These are phyloP conservation scores for Conus canariensis DNA, from an alignment of 2,888 invertebrate genomes.

Conservation along the genomic window DNA sequence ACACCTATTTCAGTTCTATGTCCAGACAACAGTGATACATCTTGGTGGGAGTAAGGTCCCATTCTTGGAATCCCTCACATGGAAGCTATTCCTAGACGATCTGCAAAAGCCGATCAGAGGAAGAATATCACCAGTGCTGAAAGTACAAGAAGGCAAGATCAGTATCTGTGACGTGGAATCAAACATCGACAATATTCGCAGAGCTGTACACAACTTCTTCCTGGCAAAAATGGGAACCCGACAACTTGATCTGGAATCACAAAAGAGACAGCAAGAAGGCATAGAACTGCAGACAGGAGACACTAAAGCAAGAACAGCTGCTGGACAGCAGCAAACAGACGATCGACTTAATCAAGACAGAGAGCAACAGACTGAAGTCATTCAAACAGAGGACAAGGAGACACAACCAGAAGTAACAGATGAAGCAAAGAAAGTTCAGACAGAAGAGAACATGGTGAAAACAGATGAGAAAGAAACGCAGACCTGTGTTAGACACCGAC, in stretches of 20 bases:
- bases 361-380: not conserved
- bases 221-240: not conserved
- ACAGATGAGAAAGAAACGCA: not conserved
- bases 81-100: too few relatives aligned
- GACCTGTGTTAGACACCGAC: not conserved
- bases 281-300: not conserved
- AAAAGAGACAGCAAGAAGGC: not conserved
- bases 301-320: not conserved
- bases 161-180: too few relatives aligned
- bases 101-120: too few relatives aligned
- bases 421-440: not conserved
- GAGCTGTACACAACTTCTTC: not conserved
- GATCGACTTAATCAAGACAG: not conserved
- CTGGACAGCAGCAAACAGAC: not conserved
- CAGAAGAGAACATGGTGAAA: not conserved
- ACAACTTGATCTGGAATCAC: not conserved
- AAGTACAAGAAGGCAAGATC: too few relatives aligned
- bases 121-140: too few relatives aligned
- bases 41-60: too few relatives aligned
- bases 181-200: too few relatives aligned
- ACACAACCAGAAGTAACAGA: not conserved
- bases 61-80: too few relatives aligned
- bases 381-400: not conserved
- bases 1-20: too few relatives aligned
- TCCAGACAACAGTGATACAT: too few relatives aligned